Percentiles rank a stretch among this genome's conserved stretches.
Evolutionary conservation across 2,113 vertebrate species (phyloP).

Genomic region (Dicaeum eximium): DNA sequence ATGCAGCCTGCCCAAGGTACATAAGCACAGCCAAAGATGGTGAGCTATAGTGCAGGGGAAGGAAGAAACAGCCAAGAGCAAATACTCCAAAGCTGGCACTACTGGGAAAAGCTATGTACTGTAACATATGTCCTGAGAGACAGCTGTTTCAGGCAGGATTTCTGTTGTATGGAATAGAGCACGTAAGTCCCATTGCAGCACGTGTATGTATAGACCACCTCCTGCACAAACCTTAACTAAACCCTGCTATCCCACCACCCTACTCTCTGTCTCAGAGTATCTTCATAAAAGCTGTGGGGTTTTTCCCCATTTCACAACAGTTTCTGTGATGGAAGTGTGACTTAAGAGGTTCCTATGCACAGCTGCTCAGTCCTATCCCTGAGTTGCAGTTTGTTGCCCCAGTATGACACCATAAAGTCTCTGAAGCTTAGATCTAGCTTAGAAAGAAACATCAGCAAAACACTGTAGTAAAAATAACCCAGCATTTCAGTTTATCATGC

Average conservation of each 20-base stretch:
- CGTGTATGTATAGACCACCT: fast-evolving
- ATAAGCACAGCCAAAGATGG: background rate
- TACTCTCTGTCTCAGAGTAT: background rate
- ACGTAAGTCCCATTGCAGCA: background rate
- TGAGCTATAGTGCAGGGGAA: background rate
- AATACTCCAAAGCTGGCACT: background rate
- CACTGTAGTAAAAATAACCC: background rate
- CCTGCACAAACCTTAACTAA: background rate
- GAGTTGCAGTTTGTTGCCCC: background rate
- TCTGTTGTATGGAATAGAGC: background rate
- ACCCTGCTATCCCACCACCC: background rate
- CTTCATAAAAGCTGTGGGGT: background rate
- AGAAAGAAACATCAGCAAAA: background rate
- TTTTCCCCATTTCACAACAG: background rate
- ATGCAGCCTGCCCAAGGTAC: background rate
- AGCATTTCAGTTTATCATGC: background rate
- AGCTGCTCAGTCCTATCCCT: background rate
- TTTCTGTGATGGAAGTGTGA: background rate
- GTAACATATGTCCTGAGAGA: fast-evolving
- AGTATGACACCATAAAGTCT: background rate
- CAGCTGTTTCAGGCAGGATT: background rate
- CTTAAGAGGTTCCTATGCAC: background rate
- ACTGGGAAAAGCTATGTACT: background rate
- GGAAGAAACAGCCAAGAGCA: background rate
- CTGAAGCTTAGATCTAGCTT: background rate